Base-by-base conservation (phyloP, 2,797 vertebrate species). In the Rhinogobio ventralis region DNA sequence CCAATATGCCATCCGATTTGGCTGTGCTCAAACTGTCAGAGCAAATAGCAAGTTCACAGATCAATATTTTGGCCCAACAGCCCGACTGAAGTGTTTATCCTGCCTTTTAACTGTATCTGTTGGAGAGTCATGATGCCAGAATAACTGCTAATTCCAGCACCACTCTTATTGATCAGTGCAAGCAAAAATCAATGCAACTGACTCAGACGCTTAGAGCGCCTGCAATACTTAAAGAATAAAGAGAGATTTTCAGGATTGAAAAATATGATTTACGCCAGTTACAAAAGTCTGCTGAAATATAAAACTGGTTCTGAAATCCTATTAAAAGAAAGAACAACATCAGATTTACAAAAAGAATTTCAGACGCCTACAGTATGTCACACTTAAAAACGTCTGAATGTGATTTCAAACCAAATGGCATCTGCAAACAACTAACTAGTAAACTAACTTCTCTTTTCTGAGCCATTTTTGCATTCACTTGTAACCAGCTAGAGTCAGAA, bases 61-160 rank as follows among this genome's bases (percentile, higher is more conserved):
- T 84, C 82, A 84, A 67, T 87, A 69, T 14, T 57, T 20, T 57
- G 33, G 46, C n/a, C n/a, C 57, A 57, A 14, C 33, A 36, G 33
- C 19, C 23, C 8, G 69, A 68, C 30, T 39, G 6, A 46, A 75
- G 62, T 83, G 46, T 83, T 78, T 42, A 72, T 79, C 51, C 42
- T 46, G 39, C 20, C 19, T 25, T 74, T 83, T 42, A 45, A 60
- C 57, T 75, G 53, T 75, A 28, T 72, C n/a, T 49, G 30, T 49
- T 69, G 30, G 8, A 39, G 71, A 87, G 68, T 87, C 62, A 80
- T 87, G 82, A 84, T 68, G 77, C 77, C 45, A 83, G 17, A 33
- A 64, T 49, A 68, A 28, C 28, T 13, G 62, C 64, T 84, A 57
- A 77, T 75, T 62, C 42, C 10, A 62, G 42, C 23, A 66, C 33